These are phyloP conservation scores for Athripsodes cinereus DNA, from an alignment of 2,888 invertebrate genomes.

Conservation along the genomic window DNA sequence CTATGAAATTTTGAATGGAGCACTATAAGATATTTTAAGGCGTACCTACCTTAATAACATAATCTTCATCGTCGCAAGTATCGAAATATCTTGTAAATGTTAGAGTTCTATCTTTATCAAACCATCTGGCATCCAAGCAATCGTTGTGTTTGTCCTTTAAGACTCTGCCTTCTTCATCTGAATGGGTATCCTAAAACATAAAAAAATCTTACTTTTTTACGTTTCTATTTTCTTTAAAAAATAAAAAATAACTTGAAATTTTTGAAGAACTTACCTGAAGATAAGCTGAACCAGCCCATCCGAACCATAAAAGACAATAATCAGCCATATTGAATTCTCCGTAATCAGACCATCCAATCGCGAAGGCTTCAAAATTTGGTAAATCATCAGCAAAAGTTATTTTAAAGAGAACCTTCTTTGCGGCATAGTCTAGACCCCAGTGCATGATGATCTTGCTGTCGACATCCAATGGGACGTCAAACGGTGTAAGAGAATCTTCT, in stretches of 20 bases:
- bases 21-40: no score
- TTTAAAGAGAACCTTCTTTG: constrained; percentile 42
- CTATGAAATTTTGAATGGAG: no score
- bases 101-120: constrained; percentile 59
- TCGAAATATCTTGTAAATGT: constrained; percentile 75
- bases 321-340: constrained; percentile 70
- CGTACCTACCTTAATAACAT: constrained; percentile 65
- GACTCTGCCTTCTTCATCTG: constrained; percentile 60
- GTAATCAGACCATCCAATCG: constrained; percentile 79
- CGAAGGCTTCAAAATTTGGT: constrained; percentile 64
- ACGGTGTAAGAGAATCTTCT: neutral
- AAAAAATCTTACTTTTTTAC: constrained; percentile 6
- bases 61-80: constrained; percentile 83
- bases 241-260: no score
- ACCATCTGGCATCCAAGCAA: constrained; percentile 56
- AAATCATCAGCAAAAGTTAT: constrained; percentile 45
- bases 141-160: constrained; percentile 67
- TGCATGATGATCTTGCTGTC: constrained; percentile 37
- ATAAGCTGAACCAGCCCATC: constrained; percentile 52
- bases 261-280: constrained; percentile 36
- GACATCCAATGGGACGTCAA: constrained; percentile 34
- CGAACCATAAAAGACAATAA: constrained; percentile 49
- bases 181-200: constrained; percentile 66
- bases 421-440: constrained; percentile 45
- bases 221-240: no score